These are phyloP conservation scores for Caenorhabditis wallacei DNA, from an alignment of 2,888 invertebrate genomes.

Conservation along the genomic window DNA sequence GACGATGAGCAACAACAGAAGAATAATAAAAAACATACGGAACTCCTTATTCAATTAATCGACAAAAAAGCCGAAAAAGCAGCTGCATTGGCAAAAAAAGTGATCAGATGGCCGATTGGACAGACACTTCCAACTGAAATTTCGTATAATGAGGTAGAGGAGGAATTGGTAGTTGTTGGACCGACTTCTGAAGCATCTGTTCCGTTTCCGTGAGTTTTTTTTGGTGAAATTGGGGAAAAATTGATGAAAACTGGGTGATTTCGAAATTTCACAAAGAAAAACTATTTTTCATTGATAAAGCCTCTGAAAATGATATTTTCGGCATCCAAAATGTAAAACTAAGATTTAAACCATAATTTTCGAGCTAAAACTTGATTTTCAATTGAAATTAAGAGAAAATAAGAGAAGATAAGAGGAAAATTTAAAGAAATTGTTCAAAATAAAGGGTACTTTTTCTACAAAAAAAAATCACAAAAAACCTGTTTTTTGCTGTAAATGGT, in stretches of 20 bases:
- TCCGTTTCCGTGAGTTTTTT: constrained; percentile 56
- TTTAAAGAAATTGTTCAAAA: too few relatives aligned
- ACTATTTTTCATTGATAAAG: too few relatives aligned
- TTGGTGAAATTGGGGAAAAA: constrained; percentile 2
- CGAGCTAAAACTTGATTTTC: too few relatives aligned
- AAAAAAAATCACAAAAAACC: too few relatives aligned
- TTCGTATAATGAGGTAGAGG: constrained; percentile 35
- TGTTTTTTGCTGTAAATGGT: too few relatives aligned
- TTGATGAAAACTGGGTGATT: background rate
- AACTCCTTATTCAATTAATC: constrained; percentile 48
- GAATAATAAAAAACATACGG: constrained; percentile 38
- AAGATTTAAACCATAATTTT: too few relatives aligned
- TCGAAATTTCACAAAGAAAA: too few relatives aligned
- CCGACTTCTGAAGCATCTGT: constrained; percentile 54
- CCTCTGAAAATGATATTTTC: too few relatives aligned
- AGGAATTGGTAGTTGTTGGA: constrained; percentile 42
- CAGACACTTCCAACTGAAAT: constrained; percentile 57
- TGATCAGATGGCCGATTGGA: constrained; percentile 64
- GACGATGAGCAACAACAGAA: constrained; percentile 26
- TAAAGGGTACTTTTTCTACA: too few relatives aligned
- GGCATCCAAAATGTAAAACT: too few relatives aligned
- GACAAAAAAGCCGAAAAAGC: constrained; percentile 50
- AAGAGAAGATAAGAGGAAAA: too few relatives aligned
- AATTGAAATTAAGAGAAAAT: too few relatives aligned
- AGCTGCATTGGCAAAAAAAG: constrained; percentile 43